Percentiles rank a stretch among this genome's conserved stretches.
Conservation (phyloP, 1,140 invertebrate species). For the Drosophila yakuba region DNA sequence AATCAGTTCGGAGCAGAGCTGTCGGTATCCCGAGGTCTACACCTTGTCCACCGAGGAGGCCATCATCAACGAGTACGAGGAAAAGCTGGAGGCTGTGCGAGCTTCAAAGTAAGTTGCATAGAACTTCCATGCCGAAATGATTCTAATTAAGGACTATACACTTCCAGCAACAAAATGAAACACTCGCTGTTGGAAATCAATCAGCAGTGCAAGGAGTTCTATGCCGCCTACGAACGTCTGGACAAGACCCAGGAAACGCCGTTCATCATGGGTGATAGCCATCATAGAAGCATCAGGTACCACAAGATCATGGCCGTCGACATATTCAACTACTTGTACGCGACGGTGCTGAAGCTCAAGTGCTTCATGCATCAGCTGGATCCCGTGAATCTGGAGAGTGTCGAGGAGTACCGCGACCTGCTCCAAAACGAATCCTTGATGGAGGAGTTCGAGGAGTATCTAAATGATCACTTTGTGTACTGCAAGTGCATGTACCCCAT, state of each 20-base stretch:
- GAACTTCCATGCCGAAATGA: too few species aligned
- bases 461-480: slow-evolving; percentile 50
- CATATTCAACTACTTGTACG: slow-evolving; percentile 65
- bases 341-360: slow-evolving; percentile 57
- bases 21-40: slow-evolving; percentile 68
- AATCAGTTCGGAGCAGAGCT: slow-evolving; percentile 59
- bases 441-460: slow-evolving; percentile 60
- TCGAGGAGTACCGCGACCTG: slow-evolving; percentile 64
- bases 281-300: slow-evolving; percentile 46
- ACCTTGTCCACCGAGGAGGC: slow-evolving; percentile 67
- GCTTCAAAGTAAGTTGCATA: slow-evolving; percentile 45
- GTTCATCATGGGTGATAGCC: slow-evolving; percentile 56
- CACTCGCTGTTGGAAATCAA: slow-evolving; percentile 28
- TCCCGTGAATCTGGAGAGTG: slow-evolving; percentile 58
- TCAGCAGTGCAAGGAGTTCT: slow-evolving; percentile 51
- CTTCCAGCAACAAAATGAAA: slow-evolving; percentile 48
- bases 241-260: slow-evolving; percentile 56
- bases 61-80: slow-evolving; percentile 71
- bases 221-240: slow-evolving; percentile 43
- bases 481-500: slow-evolving; percentile 48
- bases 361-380: slow-evolving; percentile 69
- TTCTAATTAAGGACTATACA: background rate
- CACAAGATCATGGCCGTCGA: slow-evolving; percentile 64
- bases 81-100: slow-evolving; percentile 56
- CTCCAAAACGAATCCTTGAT: slow-evolving; percentile 28